These are phyloP conservation scores for Drosophila sturtevanti DNA, from an alignment of 1,140 invertebrate species.

Conservation along the genomic window DNA sequence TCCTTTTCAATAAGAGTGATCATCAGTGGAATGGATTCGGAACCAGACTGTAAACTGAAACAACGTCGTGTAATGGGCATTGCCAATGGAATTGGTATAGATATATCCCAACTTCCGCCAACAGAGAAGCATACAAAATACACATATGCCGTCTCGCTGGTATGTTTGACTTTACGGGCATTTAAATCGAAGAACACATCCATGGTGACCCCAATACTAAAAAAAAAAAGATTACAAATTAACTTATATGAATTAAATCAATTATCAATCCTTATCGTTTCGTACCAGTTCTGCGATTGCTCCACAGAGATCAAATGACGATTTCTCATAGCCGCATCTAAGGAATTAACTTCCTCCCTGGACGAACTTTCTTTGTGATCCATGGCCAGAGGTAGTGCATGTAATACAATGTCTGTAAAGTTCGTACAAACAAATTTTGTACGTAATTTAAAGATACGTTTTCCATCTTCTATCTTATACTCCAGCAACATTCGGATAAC, in stretches of 20 bases:
- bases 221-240: neutral
- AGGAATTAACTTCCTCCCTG: constrained; percentile 32
- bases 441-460: constrained; percentile 58
- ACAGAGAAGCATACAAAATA: constrained; percentile 69
- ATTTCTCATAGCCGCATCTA: constrained; percentile 19
- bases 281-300: constrained; percentile 32
- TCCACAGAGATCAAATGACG: constrained; percentile 19
- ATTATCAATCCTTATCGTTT: too few relatives aligned
- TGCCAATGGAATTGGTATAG: constrained; percentile 68
- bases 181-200: constrained; percentile 70
- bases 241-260: neutral
- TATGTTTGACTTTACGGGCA: constrained; percentile 51
- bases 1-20: constrained; percentile 72
- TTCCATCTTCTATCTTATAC: constrained; percentile 51
- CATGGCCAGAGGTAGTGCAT: constrained; percentile 64
- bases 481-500: constrained; percentile 63
- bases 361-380: constrained; percentile 69
- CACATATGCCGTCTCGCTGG: constrained; percentile 68
- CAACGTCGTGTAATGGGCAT: constrained; percentile 70
- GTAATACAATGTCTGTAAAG: constrained; percentile 48
- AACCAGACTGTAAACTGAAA: constrained; percentile 66
- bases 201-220: constrained; percentile 50
- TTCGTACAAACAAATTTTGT: constrained; percentile 68
- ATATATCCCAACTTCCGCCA: constrained; percentile 38
- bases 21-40: constrained; percentile 66